Evolutionary conservation across 2,888 invertebrate genomes (phyloP).

Genomic region (Serripes groenlandicus): DNA sequence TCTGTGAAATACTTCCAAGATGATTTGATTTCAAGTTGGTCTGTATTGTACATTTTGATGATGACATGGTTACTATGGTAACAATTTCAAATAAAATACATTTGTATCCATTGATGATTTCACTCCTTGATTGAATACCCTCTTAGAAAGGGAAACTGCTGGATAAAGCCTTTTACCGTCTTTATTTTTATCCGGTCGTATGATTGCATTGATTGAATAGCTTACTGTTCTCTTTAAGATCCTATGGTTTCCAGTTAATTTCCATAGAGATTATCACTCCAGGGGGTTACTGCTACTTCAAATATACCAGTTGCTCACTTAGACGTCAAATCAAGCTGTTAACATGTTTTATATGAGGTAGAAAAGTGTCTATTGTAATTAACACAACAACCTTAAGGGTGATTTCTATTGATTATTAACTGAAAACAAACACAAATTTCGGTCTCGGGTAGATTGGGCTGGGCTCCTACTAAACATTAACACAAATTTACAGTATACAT

Average conservation of each 20-base stretch:
- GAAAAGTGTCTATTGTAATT: slow-evolving; percentile 39
- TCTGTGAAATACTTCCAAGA: not conserved
- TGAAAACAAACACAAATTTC: slow-evolving; percentile 21
- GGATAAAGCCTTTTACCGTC: too few species aligned
- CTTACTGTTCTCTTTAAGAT: too few species aligned
- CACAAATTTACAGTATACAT: slow-evolving; percentile 4
- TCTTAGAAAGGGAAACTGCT: too few species aligned
- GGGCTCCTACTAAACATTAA: slow-evolving; percentile 3
- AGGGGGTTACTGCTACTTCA: slow-evolving; percentile 10
- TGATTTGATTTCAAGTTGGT: too few species aligned
- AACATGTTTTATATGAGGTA: slow-evolving; percentile 40
- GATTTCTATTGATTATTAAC: slow-evolving; percentile 19
- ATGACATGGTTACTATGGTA: too few species aligned
- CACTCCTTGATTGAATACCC: too few species aligned
- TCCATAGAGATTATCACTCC: slow-evolving; percentile 1
- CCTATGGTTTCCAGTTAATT: slow-evolving; percentile 17
- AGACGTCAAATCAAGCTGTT: slow-evolving; percentile 27
- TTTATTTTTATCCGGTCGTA: too few species aligned
- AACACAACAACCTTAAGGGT: slow-evolving; percentile 26
- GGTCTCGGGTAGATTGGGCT: not conserved
- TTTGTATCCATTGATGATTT: too few species aligned
- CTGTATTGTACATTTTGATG: too few species aligned
- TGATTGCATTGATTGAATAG: too few species aligned
- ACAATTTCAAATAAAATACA: too few species aligned
- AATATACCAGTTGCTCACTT: slow-evolving; percentile 13